Conservation (phyloP, 2,797 vertebrate genomes). For the Scolopax bukidnonensis region DNA sequence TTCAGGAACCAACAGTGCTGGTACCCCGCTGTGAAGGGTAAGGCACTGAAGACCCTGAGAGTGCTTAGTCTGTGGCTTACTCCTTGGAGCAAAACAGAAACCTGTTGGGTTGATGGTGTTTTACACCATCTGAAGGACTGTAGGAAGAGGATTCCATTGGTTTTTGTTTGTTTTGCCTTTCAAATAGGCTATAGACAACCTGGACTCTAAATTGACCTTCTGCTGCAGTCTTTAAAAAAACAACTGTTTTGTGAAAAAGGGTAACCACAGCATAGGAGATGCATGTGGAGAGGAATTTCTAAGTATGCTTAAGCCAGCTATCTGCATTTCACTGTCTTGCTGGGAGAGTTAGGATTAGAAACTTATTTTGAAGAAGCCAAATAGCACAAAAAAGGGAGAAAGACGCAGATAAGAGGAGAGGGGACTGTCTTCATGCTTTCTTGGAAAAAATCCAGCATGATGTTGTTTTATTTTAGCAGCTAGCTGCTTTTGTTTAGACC, state of each 20-base stretch:
- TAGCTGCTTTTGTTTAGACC: neutral
- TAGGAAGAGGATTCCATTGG: neutral
- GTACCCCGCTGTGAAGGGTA: neutral
- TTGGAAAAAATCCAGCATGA: neutral
- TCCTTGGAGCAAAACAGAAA: neutral
- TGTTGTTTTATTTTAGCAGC: neutral
- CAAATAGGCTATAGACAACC: neutral
- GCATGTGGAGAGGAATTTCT: neutral
- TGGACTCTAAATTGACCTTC: neutral
- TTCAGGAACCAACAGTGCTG: neutral
- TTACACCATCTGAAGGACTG: neutral
- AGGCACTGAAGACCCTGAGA: neutral
- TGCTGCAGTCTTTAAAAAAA: neutral
- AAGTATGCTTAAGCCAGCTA: neutral
- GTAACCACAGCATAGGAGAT: neutral
- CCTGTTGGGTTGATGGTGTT: neutral
- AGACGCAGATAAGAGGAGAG: neutral
- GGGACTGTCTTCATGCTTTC: neutral
- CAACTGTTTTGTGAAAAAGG: neutral
- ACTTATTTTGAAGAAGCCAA: neutral
- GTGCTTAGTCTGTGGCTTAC: neutral
- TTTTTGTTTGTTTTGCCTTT: neutral
- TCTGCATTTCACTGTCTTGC: neutral
- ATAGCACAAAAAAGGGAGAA: neutral
- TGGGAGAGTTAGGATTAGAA: neutral